Evolutionary conservation across 2,113 vertebrate genomes (phyloP).

Genomic region (Otis tarda): DNA sequence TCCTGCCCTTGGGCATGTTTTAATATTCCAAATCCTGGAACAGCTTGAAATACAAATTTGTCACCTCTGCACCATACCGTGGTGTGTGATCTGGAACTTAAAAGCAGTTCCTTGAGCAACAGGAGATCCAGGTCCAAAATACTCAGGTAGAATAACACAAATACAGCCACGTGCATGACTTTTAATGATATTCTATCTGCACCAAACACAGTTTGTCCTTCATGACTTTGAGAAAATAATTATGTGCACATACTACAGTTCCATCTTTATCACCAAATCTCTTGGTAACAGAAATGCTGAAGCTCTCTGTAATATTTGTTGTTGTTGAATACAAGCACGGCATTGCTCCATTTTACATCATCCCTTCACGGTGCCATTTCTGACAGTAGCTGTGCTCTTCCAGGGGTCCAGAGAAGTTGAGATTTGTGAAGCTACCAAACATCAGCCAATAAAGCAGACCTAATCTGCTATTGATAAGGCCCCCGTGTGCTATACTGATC

Average conservation of each 20-base stretch:
- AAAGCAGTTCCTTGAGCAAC: neutral
- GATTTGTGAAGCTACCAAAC: neutral
- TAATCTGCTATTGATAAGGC: neutral
- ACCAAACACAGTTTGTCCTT: neutral
- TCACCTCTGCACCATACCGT: fast-evolving
- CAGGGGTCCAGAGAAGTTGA: neutral
- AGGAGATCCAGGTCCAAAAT: neutral
- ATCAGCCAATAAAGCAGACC: neutral
- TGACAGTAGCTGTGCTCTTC: neutral
- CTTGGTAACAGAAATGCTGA: neutral
- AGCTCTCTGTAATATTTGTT: neutral
- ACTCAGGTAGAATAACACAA: neutral
- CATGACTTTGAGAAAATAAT: neutral
- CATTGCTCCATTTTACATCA: neutral
- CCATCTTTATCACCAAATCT: neutral
- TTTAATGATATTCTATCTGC: neutral
- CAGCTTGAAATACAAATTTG: neutral
- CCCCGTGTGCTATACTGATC: neutral
- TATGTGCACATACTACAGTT: neutral
- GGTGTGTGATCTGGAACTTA: neutral
- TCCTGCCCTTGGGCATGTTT: neutral
- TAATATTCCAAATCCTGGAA: neutral
- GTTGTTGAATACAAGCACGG: neutral
- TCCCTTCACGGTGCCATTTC: fast-evolving
- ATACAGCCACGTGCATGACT: neutral